Base-by-base conservation (phyloP, 1,140 invertebrate species). In the Sinonovacula constricta region DNA sequence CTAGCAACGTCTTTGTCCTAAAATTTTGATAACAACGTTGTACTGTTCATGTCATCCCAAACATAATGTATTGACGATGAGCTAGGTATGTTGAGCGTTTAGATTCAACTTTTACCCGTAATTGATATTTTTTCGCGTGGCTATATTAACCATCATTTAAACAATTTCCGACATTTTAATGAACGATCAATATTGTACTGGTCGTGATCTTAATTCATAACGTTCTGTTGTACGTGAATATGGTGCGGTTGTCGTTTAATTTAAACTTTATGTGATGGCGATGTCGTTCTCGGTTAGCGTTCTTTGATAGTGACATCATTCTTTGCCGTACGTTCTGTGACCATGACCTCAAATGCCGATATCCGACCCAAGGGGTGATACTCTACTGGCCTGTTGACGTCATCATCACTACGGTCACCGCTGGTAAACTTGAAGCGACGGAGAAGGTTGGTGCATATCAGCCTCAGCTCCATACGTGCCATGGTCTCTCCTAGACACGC, bases 401-500 rank as follows among this genome's bases (percentile, higher is more conserved):
- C 30, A 7, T 53, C 22, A 18, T 53, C 45, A 51, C 36, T 7
- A 18, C 33, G 22, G 22, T 31, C 45, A 12, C 3, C 12, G 10
- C 31, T 28, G 28, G 65, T 51, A 30, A 67, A 51, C 18, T 53
- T 51, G 22, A 30, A 67, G n/a, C 24, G 22, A 33, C 24, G 30
- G 4, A 67, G 18, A 15, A 67, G 34, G 22, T 67, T 67, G 15
- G 65, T 53, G 24, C 51, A 53, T 30, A 67, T 51, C 3, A 67
- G 1, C 14, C 51, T 53, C 24, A 67, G 51, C 33, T 67, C 65
- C 5, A 67, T 31, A 15, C 33, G 51, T 4, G 65, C 65, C 65
- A 67, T 67, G 4, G 24, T 45, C 18, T 67, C 65, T n/a, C 65
- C 65, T 15, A 67, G 33, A 30, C 65, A 67, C 65, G 54, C 54